phyloP scores from a whole-genome alignment of 2,888 invertebrate species.

The Drosophila incognita region DNA sequence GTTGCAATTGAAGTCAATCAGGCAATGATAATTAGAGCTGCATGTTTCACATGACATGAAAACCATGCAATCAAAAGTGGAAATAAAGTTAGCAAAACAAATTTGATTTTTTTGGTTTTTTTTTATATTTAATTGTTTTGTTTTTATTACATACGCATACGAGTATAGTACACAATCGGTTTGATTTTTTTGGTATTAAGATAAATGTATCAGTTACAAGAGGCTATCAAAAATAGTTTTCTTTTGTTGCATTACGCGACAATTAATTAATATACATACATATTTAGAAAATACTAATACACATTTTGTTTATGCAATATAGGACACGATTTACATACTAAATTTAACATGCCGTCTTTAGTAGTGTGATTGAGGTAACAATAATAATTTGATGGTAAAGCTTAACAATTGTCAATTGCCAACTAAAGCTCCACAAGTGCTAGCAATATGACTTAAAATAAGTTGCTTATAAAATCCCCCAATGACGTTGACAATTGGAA shows the following conservation, averaged over 20 bases:
- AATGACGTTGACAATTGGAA: conserved; percentile 19
- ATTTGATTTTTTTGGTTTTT: neutral
- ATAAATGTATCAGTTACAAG: conserved; percentile 36
- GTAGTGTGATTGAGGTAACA: conserved; percentile 54
- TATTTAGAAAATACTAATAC: conserved; percentile 57
- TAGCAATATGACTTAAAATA: conserved; percentile 42
- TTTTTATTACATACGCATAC: conserved; percentile 33
- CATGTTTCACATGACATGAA: conserved; percentile 50
- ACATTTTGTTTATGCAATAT: conserved; percentile 20
- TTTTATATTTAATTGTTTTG: neutral
- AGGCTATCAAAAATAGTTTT: conserved; percentile 67
- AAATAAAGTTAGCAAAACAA: conserved; percentile 9
- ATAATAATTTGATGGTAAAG: conserved; percentile 61
- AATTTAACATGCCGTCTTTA: conserved; percentile 31
- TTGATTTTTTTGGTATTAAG: conserved; percentile 23
- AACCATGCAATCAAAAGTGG: conserved; percentile 7
- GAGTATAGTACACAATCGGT: conserved; percentile 52
- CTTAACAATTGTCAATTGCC: conserved; percentile 32
- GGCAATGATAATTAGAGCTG: conserved; percentile 28
- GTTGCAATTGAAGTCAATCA: conserved; percentile 23
- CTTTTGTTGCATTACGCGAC: conserved; percentile 25
- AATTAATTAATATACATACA: conserved; percentile 49
- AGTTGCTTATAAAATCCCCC: conserved; percentile 8
- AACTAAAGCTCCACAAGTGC: conserved; percentile 23
- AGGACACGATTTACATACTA: conserved; percentile 57